phyloP scores from a whole-genome alignment of 2,888 invertebrate genomes.

The Galerucella nymphaeae region DNA sequence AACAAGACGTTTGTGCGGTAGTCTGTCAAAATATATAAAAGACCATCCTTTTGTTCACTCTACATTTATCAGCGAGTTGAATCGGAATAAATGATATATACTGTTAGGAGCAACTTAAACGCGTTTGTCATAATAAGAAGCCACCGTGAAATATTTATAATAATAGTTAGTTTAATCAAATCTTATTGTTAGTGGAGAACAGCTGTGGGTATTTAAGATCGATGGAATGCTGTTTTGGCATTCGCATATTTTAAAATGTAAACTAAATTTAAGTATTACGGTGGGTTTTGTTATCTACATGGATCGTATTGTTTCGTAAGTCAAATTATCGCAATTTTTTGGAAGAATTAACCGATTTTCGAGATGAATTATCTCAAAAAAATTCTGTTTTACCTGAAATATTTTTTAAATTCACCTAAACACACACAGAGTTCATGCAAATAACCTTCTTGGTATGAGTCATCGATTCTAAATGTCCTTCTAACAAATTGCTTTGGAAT shows the following conservation, averaged over 20 bases:
- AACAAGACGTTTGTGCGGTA: slow-evolving; percentile 24
- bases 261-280: neutral
- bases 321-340: too few relatives aligned
- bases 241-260: neutral
- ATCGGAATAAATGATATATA: neutral
- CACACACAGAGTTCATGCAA: too few relatives aligned
- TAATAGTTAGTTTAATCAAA: slow-evolving; percentile 29
- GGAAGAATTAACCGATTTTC: too few relatives aligned
- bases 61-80: slow-evolving; percentile 6
- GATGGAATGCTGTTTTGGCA: neutral
- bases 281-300: neutral
- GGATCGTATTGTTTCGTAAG: neutral
- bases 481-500: too few relatives aligned
- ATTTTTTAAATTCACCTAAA: too few relatives aligned
- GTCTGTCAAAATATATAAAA: slow-evolving; percentile 24
- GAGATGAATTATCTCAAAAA: too few relatives aligned
- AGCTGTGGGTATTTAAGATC: neutral
- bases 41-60: slow-evolving; percentile 13
- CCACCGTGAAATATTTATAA: slow-evolving; percentile 7
- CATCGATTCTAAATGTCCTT: too few relatives aligned
- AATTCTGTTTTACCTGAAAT: too few relatives aligned
- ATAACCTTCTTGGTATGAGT: too few relatives aligned
- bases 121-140: slow-evolving; percentile 22
- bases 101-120: neutral
- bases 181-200: slow-evolving; percentile 18